Conservation (phyloP, 2,113 vertebrate species). For the Scomber scombrus region DNA sequence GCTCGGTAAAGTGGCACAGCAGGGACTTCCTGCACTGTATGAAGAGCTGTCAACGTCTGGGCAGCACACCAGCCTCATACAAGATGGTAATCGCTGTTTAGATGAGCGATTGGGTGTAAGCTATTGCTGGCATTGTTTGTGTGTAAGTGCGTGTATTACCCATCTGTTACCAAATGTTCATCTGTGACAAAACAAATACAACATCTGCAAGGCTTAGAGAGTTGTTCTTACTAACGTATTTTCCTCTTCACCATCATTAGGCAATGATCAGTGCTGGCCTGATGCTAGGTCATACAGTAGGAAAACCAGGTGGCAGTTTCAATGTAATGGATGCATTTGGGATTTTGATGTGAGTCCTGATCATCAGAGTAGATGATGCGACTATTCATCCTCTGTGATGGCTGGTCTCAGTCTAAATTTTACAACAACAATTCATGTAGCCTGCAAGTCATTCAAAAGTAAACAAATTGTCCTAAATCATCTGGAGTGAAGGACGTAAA, state of each 20-base stretch:
- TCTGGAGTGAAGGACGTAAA: background rate
- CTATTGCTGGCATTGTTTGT: conserved; percentile 46
- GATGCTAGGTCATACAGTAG: conserved; percentile 39
- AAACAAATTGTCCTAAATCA: background rate
- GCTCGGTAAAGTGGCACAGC: conserved; percentile 58
- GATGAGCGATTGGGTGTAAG: conserved; percentile 33
- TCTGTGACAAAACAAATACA: conserved; percentile 71
- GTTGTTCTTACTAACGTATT: conserved; percentile 42
- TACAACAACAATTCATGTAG: conserved; percentile 4
- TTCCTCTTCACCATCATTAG: conserved; percentile 46
- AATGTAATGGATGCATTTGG: conserved; percentile 29
- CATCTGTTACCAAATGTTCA: conserved; percentile 76
- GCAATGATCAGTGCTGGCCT: conserved; percentile 27
- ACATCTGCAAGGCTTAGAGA: conserved; percentile 69
- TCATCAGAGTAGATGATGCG: conserved; percentile 26
- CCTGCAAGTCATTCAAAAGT: conserved; percentile 10
- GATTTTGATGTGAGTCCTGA: conserved; percentile 21
- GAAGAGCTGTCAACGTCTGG: conserved; percentile 52
- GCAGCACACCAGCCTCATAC: conserved; percentile 46
- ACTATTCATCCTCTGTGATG: conserved; percentile 32
- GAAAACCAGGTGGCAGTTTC: conserved; percentile 55
- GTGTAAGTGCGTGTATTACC: conserved; percentile 54
- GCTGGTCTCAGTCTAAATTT: conserved; percentile 23
- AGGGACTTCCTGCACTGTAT: conserved; percentile 53
- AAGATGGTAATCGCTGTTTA: conserved; percentile 42